Base-by-base conservation (phyloP, 2,888 invertebrate species). In the Rhagonycha lutea region DNA sequence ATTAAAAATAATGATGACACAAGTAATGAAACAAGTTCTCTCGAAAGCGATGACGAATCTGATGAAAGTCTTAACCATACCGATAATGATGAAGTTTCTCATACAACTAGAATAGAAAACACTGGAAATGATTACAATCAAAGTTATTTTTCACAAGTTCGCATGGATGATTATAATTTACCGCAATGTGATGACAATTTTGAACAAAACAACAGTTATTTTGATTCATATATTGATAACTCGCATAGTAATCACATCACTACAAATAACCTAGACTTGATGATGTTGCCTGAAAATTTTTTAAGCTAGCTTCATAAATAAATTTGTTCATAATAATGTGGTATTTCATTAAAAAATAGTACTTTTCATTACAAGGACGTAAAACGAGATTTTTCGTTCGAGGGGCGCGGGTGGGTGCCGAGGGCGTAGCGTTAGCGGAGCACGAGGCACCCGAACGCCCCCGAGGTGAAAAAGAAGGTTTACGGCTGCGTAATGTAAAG, bases 21-120 rank as follows among this genome's bases (percentile, higher is more conserved):
- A 63, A 80, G 79, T 72, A 74, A 78, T 65, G 78, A 78, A 63
- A 74, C 68, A 14, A 80, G 76, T 61, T 71, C 60, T 10, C 77
- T 69, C 24, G 75, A 75, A 11, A 76, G 72, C 10, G 79, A 80
- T 23, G 76, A 70, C 11, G 71, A 74, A 67, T 12, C 14, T 67
- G 69, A 70, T 60, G 74, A 63, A 70, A 28, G 14, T 47, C 47
- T 47, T n/a, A 47, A 47, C 8, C 47, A 47, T 7, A 47, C 47
- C 0, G 47, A 47, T n/a, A 47, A n/a, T 7, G 47, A 47, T n/a
- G 47, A 47, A n/a, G 47, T n/a, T 47, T 7, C 47, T 47, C n/a
- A n/a, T 5, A n/a, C 2, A n/a, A 47, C 47, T n/a, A 47, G n/a
- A 47, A 5, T 2, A 47, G 47, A 47, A 47, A 47, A n/a, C n/a